phyloP scores from a whole-genome alignment of 2,113 vertebrate species.

The Coturnix japonica region DNA sequence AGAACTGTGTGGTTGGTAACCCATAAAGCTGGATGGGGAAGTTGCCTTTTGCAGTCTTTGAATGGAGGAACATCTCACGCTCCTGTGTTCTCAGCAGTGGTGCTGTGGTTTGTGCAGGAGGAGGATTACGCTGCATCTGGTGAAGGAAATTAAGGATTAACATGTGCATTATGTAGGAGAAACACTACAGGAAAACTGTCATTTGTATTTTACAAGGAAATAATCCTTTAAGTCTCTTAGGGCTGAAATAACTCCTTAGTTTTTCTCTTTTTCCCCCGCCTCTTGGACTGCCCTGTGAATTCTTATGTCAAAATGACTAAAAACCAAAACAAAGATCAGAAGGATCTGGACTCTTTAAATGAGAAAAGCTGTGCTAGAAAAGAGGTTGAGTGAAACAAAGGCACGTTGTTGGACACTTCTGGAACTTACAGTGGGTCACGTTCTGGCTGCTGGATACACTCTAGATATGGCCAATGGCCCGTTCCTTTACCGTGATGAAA shows the following conservation, averaged over 20 bases:
- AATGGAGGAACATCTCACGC: background rate
- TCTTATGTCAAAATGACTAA: background rate
- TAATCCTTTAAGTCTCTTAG: slow-evolving; percentile 72
- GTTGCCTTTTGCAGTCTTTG: background rate
- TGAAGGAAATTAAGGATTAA: slow-evolving; percentile 69
- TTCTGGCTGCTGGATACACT: background rate
- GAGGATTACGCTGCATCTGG: slow-evolving; percentile 61
- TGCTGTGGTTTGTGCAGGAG: slow-evolving; percentile 36
- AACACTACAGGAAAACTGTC: slow-evolving; percentile 59
- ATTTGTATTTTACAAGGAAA: slow-evolving; percentile 67
- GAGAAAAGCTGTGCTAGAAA: background rate
- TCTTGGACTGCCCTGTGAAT: slow-evolving; percentile 25
- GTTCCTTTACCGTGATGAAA: background rate
- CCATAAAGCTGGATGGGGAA: background rate
- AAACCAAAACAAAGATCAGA: background rate
- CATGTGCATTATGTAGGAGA: slow-evolving; percentile 38
- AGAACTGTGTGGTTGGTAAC: background rate
- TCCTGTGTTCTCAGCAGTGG: slow-evolving; percentile 24
- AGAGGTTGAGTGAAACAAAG: background rate
- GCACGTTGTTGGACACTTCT: rapidly evolving
- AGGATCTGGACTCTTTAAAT: background rate
- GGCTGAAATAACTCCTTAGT: slow-evolving; percentile 32
- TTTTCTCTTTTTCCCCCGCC: background rate
- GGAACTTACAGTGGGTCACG: background rate
- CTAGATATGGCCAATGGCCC: background rate